Evolutionary conservation across 2,888 invertebrate genomes (phyloP).

Genomic region (Hirtodrosophila cameraria): DNA sequence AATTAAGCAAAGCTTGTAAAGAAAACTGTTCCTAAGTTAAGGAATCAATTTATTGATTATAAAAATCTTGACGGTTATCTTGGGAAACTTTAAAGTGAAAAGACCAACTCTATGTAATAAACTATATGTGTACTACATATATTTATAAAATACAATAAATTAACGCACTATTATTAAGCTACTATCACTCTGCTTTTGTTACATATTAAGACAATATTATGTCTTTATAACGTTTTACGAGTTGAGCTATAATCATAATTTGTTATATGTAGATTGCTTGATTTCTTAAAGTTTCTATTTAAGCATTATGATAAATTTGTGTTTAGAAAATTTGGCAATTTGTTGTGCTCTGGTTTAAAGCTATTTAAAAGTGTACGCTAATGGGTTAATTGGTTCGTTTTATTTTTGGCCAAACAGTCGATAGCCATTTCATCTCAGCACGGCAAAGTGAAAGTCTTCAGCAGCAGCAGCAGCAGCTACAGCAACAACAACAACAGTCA

Average conservation of each 20-base stretch:
- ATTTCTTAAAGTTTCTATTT: neutral
- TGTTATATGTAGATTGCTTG: neutral
- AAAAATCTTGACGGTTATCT: no score
- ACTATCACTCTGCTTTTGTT: no score
- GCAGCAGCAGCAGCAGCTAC: constrained; percentile 12
- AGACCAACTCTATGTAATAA: no score
- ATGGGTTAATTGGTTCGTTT: constrained; percentile 70
- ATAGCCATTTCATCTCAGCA: constrained; percentile 70
- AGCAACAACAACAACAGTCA: constrained; percentile 21
- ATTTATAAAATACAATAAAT: no score
- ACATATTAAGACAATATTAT: no score
- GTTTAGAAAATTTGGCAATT: constrained; percentile 29
- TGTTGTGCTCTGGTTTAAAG: constrained; percentile 37
- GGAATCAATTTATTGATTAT: no score
- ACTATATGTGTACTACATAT: no score
- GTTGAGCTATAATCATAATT: neutral
- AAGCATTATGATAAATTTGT: constrained; percentile 6
- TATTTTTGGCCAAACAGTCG: constrained; percentile 70
- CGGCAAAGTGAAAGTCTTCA: constrained; percentile 69
- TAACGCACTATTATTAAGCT: no score
- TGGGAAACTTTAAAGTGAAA: no score
- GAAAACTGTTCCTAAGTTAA: no score
- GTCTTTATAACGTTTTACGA: neutral
- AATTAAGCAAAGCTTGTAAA: no score
- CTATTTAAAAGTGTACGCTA: constrained; percentile 56